phyloP scores from a whole-genome alignment of 2,797 vertebrate species.

The Manis javanica region DNA sequence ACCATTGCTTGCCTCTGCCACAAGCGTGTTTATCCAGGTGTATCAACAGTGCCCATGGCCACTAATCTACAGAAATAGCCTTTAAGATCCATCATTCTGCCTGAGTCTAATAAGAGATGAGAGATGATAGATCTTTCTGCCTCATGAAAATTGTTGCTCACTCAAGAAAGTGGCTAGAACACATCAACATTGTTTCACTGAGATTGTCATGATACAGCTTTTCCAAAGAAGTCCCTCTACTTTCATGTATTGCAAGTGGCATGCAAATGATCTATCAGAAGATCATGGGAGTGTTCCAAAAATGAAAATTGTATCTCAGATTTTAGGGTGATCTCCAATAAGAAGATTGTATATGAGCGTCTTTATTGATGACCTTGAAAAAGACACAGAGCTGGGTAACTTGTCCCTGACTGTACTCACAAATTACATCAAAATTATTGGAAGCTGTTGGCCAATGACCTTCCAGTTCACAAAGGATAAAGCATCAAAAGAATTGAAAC shows the following conservation, averaged over 20 bases:
- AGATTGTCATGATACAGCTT: not conserved
- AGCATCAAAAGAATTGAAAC: not conserved
- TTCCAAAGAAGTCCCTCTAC: not conserved
- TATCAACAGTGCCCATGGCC: not conserved
- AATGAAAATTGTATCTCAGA: not conserved
- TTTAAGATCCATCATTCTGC: not conserved
- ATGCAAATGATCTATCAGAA: not conserved
- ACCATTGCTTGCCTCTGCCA: not conserved
- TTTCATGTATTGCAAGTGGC: not conserved
- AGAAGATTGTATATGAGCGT: not conserved
- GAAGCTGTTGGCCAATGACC: not conserved
- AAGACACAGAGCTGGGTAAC: not conserved
- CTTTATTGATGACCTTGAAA: not conserved
- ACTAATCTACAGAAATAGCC: slow-evolving; percentile 18
- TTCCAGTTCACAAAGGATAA: not conserved
- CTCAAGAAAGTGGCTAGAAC: not conserved
- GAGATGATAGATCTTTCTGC: not conserved
- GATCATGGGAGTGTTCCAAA: not conserved
- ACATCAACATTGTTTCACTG: not conserved
- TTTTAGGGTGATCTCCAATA: not conserved
- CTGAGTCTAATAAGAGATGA: not conserved
- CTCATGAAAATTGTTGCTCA: not conserved
- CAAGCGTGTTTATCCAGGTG: slow-evolving; percentile 18
- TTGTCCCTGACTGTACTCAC: not conserved
- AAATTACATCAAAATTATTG: not conserved